These are phyloP conservation scores for Odontomachus brunneus DNA, from an alignment of 1,140 invertebrate genomes.

Conservation along the genomic window DNA sequence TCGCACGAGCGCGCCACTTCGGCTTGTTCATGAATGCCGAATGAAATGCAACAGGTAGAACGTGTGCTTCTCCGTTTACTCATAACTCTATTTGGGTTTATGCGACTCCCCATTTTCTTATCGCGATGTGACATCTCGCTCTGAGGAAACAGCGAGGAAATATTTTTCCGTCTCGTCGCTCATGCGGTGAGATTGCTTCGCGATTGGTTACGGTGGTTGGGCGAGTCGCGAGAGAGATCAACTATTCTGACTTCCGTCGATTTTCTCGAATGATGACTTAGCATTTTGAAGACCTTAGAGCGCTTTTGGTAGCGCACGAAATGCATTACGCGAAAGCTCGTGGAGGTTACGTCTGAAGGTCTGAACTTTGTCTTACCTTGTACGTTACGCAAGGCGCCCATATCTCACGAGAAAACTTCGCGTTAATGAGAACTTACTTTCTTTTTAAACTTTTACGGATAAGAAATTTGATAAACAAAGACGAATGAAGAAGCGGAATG, in stretches of 20 bases:
- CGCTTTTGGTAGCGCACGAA: too few relatives aligned
- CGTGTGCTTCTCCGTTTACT: background rate
- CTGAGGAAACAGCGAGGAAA: background rate
- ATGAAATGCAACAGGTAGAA: conserved; percentile 70
- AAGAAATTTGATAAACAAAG: background rate
- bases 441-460: background rate
- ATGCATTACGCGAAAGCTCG: too few relatives aligned
- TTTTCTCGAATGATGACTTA: too few relatives aligned
- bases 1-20: background rate
- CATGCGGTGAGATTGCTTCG: too few relatives aligned
- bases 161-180: background rate
- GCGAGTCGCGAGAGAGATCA: too few relatives aligned
- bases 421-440: background rate
- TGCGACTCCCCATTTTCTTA: background rate
- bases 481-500: background rate
- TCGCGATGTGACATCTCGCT: background rate
- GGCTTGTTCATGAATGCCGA: conserved; percentile 6
- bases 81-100: background rate
- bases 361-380: background rate
- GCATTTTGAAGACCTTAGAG: too few relatives aligned
- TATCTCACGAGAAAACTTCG: background rate
- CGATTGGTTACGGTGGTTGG: too few relatives aligned
- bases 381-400: background rate
- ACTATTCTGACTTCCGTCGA: too few relatives aligned
- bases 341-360: background rate